Conservation (phyloP, 2,113 vertebrate species). For the Hemibagrus wyckioides region DNA sequence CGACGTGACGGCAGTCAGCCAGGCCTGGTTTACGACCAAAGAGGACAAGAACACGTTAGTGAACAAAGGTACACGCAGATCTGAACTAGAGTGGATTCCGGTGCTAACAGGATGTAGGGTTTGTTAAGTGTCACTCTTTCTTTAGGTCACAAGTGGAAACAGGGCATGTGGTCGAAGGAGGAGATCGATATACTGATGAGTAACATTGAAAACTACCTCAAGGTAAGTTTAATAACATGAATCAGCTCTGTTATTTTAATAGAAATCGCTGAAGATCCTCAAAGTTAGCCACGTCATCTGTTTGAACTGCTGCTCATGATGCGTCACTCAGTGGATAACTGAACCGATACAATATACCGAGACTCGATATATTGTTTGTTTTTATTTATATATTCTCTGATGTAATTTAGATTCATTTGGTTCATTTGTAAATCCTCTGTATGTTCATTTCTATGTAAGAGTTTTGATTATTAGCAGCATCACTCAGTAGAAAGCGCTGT, state of each 20-base stretch:
- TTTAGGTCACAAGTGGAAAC: slow-evolving; percentile 97
- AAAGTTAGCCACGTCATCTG: neutral
- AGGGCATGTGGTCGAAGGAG: slow-evolving; percentile 99
- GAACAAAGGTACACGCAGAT: slow-evolving; percentile 81
- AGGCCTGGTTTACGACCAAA: slow-evolving; percentile 99
- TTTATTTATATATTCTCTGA: too few species aligned
- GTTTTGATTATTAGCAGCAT: too few species aligned
- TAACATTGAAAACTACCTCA: slow-evolving; percentile 95
- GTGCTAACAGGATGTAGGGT: neutral
- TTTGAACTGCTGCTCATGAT: neutral
- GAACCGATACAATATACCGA: too few species aligned
- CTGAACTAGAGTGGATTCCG: neutral
- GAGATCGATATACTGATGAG: slow-evolving; percentile 97
- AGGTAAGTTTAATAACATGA: slow-evolving; percentile 72
- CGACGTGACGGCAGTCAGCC: slow-evolving; percentile 92
- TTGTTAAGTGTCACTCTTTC: neutral
- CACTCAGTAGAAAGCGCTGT: neutral
- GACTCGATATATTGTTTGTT: too few species aligned
- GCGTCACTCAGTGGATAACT: too few species aligned
- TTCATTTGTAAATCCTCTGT: too few species aligned
- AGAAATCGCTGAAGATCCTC: neutral
- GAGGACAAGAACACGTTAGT: slow-evolving; percentile 96
- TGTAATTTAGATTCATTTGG: too few species aligned
- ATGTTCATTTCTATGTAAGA: too few species aligned
- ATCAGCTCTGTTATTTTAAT: neutral